phyloP scores from a whole-genome alignment of 2,797 vertebrate species.

The Loris lydekkerianus region DNA sequence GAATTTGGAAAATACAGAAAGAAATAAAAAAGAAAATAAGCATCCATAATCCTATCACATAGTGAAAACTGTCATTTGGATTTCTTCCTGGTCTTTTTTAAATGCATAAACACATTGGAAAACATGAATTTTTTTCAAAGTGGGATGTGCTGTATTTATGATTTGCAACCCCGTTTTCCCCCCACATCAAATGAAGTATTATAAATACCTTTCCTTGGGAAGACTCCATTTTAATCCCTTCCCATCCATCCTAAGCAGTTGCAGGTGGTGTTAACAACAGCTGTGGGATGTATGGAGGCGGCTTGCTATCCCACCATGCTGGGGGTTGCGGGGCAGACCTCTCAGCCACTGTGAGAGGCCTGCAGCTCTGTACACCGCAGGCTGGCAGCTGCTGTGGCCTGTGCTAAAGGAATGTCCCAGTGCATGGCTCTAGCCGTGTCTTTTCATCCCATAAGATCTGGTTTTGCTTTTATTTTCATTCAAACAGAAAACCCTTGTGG shows the following conservation, averaged over 20 bases:
- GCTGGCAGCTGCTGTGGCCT: not conserved
- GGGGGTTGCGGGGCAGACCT: not conserved
- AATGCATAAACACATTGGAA: not conserved
- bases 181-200: not conserved
- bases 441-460: not conserved
- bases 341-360: not conserved
- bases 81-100: not conserved
- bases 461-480: constrained; percentile 56
- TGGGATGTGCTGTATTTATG: not conserved
- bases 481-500: constrained; percentile 95
- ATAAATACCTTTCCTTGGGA: constrained; percentile 9
- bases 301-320: rapidly evolving
- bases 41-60: not conserved
- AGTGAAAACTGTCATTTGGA: not conserved
- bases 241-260: not conserved
- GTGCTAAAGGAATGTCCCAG: not conserved
- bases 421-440: rapidly evolving
- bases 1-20: constrained; percentile 9
- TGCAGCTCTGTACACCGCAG: not conserved
- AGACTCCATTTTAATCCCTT: not conserved
- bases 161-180: not conserved
- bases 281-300: not conserved
- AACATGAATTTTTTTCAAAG: not conserved
- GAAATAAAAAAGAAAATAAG: not conserved
- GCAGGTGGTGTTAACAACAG: not conserved